Percentiles rank a stretch among this genome's conserved stretches.
Conservation (phyloP, 1,140 invertebrate species). For the Drosophila simulans region DNA sequence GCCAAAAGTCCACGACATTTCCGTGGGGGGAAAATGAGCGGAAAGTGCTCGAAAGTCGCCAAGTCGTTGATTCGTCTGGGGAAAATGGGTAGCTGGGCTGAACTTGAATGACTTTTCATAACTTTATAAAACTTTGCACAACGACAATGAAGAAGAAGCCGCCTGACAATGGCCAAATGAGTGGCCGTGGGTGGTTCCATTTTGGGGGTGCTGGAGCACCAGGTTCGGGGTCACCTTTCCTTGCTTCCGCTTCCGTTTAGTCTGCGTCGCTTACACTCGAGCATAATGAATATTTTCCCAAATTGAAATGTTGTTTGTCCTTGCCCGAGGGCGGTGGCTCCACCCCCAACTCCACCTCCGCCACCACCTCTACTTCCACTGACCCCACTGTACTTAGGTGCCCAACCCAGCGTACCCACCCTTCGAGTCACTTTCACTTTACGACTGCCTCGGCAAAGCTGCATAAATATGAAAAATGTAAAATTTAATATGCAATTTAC, state of each 20-base stretch:
- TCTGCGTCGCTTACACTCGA: conserved; percentile 62
- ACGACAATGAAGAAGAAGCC: conserved; percentile 59
- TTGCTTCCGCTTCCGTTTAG: conserved; percentile 72
- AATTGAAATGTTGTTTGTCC: conserved; percentile 76
- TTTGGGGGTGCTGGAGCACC: not conserved
- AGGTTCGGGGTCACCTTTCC: conserved; percentile 45
- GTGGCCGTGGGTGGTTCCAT: conserved; percentile 25
- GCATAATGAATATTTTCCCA: conserved; percentile 81
- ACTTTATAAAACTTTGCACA: conserved; percentile 43
- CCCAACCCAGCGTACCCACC: not conserved
- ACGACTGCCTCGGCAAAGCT: conserved; percentile 60
- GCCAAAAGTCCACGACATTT: not conserved
- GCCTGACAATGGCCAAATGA: conserved; percentile 73
- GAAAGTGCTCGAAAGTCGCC: conserved; percentile 78
- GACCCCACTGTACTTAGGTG: not conserved
- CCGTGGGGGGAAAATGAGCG: conserved; percentile 58
- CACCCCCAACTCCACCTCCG: not conserved
- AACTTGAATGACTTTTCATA: conserved; percentile 82
- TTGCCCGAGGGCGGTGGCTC: conserved; percentile 2
- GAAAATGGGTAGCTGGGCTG: conserved; percentile 10
- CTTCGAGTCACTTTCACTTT: conserved; percentile 74
- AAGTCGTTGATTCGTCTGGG: conserved; percentile 42
- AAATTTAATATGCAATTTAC: conserved; percentile 82
- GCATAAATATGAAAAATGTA: conserved; percentile 82
- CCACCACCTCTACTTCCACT: not conserved